Evolutionary conservation across 2,888 invertebrate species (phyloP).

Genomic region (Crepidodera aurea): DNA sequence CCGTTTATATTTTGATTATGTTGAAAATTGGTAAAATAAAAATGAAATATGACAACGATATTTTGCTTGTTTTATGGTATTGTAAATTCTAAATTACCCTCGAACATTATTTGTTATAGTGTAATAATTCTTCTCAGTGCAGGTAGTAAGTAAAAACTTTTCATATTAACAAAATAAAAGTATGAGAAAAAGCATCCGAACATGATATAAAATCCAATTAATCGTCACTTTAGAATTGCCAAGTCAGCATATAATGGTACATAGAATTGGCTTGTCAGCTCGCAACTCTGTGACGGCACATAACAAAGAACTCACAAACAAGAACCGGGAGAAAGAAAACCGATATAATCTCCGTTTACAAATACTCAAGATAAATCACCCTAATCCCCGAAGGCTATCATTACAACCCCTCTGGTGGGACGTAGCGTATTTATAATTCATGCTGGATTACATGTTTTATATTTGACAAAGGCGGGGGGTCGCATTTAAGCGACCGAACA

Average conservation of each 20-base stretch:
- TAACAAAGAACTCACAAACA: constrained; percentile 34
- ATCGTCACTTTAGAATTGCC: constrained; percentile 19
- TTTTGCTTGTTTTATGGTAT: no score
- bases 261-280: constrained; percentile 27
- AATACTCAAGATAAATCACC: constrained; percentile 60
- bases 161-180: background rate
- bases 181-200: background rate
- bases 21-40: no score
- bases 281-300: constrained; percentile 21
- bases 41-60: no score
- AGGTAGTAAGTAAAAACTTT: no score
- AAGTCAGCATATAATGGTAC: constrained; percentile 30
- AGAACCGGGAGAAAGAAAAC: constrained; percentile 50
- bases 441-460: constrained; percentile 59
- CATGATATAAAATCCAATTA: constrained; percentile 28
- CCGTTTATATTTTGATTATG: no score
- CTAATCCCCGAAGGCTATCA: constrained; percentile 56
- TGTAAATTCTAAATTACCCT: no score
- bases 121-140: no score
- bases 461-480: constrained; percentile 53
- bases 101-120: no score
- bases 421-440: constrained; percentile 57
- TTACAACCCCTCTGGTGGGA: constrained; percentile 48
- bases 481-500: constrained; percentile 50
- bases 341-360: constrained; percentile 58